Evolutionary conservation across 2,113 vertebrate genomes (phyloP).

Genomic region (Dromaius novaehollandiae): DNA sequence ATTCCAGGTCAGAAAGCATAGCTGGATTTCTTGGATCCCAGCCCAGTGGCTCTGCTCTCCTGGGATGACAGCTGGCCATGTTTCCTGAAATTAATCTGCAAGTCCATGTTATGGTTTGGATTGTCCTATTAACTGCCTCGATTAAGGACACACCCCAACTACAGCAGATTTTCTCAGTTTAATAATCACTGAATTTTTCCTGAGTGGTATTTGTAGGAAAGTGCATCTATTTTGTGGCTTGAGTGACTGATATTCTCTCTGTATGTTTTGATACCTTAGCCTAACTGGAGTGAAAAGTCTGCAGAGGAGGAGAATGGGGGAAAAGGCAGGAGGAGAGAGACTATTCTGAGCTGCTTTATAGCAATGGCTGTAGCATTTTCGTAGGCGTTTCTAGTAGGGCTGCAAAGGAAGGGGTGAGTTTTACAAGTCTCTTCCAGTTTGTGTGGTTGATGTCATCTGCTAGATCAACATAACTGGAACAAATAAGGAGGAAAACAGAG

Average conservation of each 20-base stretch:
- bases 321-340: background rate
- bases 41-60: fast-evolving
- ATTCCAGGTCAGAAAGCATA: background rate
- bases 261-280: background rate
- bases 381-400: background rate
- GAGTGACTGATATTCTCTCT: background rate
- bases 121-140: background rate
- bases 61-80: background rate
- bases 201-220: background rate
- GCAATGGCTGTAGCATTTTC: background rate
- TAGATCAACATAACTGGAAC: background rate
- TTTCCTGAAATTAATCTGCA: background rate
- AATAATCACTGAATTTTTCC: background rate
- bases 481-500: background rate
- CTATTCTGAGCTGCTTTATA: background rate
- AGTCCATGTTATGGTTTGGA: background rate
- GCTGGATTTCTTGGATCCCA: background rate
- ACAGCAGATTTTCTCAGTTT: background rate
- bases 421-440: background rate
- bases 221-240: background rate
- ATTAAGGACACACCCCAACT: background rate
- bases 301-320: background rate
- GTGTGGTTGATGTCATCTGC: background rate
- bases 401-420: background rate
- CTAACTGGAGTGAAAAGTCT: background rate